Conservation (phyloP, 2,797 vertebrate genomes). For the Pseudotriccus pelzelni region DNA sequence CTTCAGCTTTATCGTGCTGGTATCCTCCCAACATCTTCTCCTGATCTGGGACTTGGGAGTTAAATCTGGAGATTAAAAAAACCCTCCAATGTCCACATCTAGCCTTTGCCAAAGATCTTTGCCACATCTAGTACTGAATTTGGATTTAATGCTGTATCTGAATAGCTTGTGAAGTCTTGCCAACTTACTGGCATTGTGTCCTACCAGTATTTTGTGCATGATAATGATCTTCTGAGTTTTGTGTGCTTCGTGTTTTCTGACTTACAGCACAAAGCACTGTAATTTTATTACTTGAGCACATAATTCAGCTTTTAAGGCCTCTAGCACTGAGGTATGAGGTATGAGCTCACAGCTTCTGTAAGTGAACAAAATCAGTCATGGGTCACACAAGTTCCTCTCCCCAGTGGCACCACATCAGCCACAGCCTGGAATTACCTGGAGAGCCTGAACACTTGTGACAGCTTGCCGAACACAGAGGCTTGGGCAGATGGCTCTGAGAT, state of each 20-base stretch:
- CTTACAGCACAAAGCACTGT: neutral
- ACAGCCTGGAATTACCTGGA: neutral
- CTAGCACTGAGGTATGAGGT: neutral
- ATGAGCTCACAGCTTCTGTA: neutral
- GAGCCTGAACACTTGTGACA: neutral
- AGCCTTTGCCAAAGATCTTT: neutral
- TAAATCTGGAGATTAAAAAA: neutral
- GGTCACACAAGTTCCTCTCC: neutral
- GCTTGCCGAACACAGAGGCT: neutral
- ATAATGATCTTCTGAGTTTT: neutral
- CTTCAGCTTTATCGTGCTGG: neutral
- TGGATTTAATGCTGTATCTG: neutral
- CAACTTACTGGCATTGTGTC: neutral
- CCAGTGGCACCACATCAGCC: neutral
- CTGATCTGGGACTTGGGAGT: rapidly evolving
- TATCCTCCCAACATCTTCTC: neutral
- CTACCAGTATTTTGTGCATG: neutral
- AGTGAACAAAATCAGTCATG: neutral
- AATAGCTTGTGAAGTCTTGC: neutral
- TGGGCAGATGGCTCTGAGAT: neutral
- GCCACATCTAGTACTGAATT: neutral
- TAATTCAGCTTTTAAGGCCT: neutral
- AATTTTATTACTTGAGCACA: neutral
- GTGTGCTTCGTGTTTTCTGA: neutral
- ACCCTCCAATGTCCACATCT: rapidly evolving